Base-by-base conservation (phyloP, 2,797 vertebrate species). In the Leptodon cayanensis region DNA sequence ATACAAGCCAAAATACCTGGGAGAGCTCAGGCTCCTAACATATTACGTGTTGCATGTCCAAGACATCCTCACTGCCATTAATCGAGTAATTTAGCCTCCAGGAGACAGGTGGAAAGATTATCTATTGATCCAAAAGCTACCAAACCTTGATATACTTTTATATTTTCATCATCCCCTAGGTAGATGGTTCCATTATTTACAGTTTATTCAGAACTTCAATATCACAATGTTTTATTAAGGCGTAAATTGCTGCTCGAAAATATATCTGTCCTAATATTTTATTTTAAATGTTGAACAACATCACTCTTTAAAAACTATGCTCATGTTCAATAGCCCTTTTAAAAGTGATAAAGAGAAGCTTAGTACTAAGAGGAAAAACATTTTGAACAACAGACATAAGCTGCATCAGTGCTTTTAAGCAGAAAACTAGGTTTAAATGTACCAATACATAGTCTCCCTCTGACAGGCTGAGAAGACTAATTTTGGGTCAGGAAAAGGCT, bases 81-180 rank as follows among this genome's bases (percentile, higher is more conserved):
- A 97, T 90, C 18, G 39, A 87, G 87, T 91, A 91, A 96, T 97
- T 97, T 93, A 97, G 74, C 79, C 89, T 94, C 73, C 37, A 93
- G 55, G 49, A 94, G 91, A 89, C 79, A 97, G 74, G 47, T 83
- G 54, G 81, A 97, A 96, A 97, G 91, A 97, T 96, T 96, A 93
- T 74, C 77, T 97, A 97, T 98, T 89, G 96, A 98, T 98, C 90
- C 62, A 90, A 70, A 49, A 93, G 93, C 95, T 89, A 96, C 39
- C 58, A 40, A 83, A 72, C 74, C 62, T 93, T 96, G 94, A 96
- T 74, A 47, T 92, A 87, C 86, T 96, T 94, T 93, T 93, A 87
- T 94, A 73, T 86, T 88, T 96, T 86, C 78, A 72, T 54, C 87
- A 92, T 88, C 69, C 22, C 37, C 49, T 70, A 40, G 87, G 91